Base-by-base conservation (phyloP, 35 echinoderm and acorn worm species). In the Lytechinus pictus region DNA sequence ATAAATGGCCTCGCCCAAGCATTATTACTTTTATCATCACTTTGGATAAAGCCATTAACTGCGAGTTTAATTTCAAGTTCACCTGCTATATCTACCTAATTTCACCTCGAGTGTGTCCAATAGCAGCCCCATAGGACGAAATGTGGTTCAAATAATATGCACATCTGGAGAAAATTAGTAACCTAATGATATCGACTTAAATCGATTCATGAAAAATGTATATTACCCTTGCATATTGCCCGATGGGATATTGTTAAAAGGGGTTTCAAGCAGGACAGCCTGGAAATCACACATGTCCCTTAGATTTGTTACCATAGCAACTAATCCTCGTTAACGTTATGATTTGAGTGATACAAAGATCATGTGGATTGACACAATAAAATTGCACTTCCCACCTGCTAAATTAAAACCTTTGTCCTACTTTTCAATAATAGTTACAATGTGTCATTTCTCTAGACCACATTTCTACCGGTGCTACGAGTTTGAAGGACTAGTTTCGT, bases 281-380 rank as follows among this genome's bases (percentile, higher is more conserved):
- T 19, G 66, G 66, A 79, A 79, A 79, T 79, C 66, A 79, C 66
- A 16, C 66, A 79, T 79, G 66, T 24, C 66, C 66, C 66, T 79
- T 24, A 79, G 66, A 79, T 79, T 79, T 79, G 66, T 79, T n/a
- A n/a, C 66, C 66, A 79, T 79, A 24, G 19, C 16, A n/a, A 79
- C n/a, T 79, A n/a, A 79, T 7, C 66, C 66, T 79, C 66, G 66
- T 79, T 79, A 79, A 79, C 66, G 66, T n/a, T 79, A 79, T 16
- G 66, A 79, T 79, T 79, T 5, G 19, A 24, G n/a, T 79, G 66
- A 5, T 79, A 79, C 66, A 79, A 79, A 79, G 66, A 79, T 79
- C 66, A 79, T 79, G 66, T 24, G n/a, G 66, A 79, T 79, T 79
- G 66, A 79, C 66, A 79, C 66, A 79, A 79, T 79, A 79, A 79